These are phyloP conservation scores for Acronicta aceris DNA, from an alignment of 2,888 invertebrate species.

Conservation along the genomic window DNA sequence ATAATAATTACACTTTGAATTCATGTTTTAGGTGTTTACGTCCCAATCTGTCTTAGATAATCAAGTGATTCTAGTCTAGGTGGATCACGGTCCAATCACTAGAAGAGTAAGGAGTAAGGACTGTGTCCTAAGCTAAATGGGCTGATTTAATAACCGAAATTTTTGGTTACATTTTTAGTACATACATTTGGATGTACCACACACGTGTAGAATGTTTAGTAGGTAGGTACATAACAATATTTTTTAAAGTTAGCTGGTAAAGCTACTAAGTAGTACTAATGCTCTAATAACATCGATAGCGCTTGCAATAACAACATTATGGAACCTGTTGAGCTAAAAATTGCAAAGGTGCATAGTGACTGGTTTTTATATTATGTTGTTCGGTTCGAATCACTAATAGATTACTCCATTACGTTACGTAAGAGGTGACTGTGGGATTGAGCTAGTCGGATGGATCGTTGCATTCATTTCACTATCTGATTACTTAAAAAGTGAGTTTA, in stretches of 20 bases:
- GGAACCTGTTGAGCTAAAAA: constrained; percentile 42
- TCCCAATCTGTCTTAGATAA: too few relatives aligned
- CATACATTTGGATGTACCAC: too few relatives aligned
- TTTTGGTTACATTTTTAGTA: too few relatives aligned
- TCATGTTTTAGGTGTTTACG: too few relatives aligned
- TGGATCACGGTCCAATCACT: too few relatives aligned
- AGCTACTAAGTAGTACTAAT: constrained; percentile 19
- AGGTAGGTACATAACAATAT: too few relatives aligned
- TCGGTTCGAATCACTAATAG: constrained; percentile 13
- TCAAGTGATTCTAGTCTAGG: too few relatives aligned
- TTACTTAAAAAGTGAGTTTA: neutral
- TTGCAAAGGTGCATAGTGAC: constrained; percentile 34
- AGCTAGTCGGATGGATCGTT: neutral
- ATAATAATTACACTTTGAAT: too few relatives aligned
- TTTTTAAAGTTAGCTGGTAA: constrained; percentile 1
- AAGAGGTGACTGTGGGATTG: constrained; percentile 18
- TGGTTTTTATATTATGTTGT: constrained; percentile 21
- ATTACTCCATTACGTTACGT: constrained; percentile 36
- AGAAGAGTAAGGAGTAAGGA: too few relatives aligned
- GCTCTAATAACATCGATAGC: constrained; percentile 20
- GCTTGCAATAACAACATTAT: constrained; percentile 32
- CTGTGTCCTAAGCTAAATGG: too few relatives aligned
- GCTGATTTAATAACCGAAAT: too few relatives aligned
- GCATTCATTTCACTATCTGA: neutral
- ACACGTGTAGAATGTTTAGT: too few relatives aligned